Evolutionary conservation across 2,888 invertebrate species (phyloP), one percentile per base, ranked within the genome.

Genomic region (Acronicta aceris): DNA sequence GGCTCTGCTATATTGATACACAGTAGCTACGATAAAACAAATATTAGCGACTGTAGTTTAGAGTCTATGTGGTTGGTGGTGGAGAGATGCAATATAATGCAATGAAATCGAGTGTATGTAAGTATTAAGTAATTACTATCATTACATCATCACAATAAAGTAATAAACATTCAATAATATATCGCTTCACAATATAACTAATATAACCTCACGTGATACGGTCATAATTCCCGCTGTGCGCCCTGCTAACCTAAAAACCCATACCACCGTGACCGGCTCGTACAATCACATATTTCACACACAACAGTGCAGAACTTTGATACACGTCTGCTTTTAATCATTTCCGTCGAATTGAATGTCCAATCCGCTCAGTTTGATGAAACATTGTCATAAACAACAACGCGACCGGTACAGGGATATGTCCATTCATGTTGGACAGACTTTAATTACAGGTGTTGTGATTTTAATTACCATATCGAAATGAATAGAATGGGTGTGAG

Each of bases 271-370:
- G 13, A 57, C 42, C 15, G 43, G 47, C 33, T 4, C 50, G 13
- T 36, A 6, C 25, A 16, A 33, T 53, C 21, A 47, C 42, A 43
- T 42, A 45, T 27, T n/a, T 45, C 25, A 33, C 17, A 27, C 13
- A 12, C 10, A 2, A n/a, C 17, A 7, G 55, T 40, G 43, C 17
- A 43, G 9, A 38, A 21, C 36, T 53, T 21, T 45, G 53, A 38
- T 15, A 52, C 13, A n/a, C 27, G 30, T 12, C n/a, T 16, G 25
- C 5, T 56, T 61, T 67, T 50, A 61, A 69, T 63, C 57, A 57
- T 58, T 53, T 33, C 30, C 30, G 45, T 49, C 17, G 17, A 27
- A 61, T 61, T 42, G 48, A 38, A 56, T 56, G 43, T 52, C n/a
- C 62, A 33, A 15, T 10, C 30, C 1, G 40, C n/a, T n/a, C n/a